Conservation (phyloP, 2,113 vertebrate genomes). For the Pseudorhombus dupliciocellatus region DNA sequence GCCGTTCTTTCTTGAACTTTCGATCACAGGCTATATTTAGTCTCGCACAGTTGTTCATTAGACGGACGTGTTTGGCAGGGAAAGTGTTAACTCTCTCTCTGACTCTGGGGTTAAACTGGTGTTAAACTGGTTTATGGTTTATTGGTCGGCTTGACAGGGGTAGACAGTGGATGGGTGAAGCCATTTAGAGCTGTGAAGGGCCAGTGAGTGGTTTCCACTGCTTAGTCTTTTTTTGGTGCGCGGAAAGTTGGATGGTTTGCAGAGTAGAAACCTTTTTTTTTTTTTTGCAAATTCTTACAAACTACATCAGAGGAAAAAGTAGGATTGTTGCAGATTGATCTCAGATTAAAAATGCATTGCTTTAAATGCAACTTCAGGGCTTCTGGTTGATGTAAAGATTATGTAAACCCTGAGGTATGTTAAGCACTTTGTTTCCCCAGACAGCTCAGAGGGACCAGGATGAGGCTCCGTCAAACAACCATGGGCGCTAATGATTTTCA, state of each 20-base stretch:
- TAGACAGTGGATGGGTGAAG: constrained; percentile 36
- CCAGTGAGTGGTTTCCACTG: constrained; percentile 33
- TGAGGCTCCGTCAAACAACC: constrained; percentile 12
- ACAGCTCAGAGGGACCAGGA: background rate
- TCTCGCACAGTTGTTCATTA: background rate
- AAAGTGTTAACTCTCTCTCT: constrained; percentile 44
- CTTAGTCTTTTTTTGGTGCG: constrained; percentile 44
- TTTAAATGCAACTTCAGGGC: background rate
- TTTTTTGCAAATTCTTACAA: background rate
- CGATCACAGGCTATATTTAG: background rate
- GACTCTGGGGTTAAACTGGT: constrained; percentile 12
- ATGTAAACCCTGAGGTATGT: constrained; percentile 26
- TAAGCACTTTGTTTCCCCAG: constrained; percentile 28
- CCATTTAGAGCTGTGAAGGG: constrained; percentile 42
- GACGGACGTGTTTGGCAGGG: background rate
- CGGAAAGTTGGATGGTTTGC: background rate
- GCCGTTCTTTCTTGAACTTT: background rate
- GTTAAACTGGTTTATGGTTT: constrained; percentile 62
- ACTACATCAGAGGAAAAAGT: constrained; percentile 1
- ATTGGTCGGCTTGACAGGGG: constrained; percentile 33
- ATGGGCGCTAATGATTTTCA: constrained; percentile 35
- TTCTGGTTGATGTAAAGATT: constrained; percentile 1
- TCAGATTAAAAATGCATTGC: background rate
- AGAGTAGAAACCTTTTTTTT: background rate
- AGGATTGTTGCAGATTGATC: background rate